Base-by-base conservation (phyloP, 2,113 vertebrate species). In the Macroglossus sobrinus region DNA sequence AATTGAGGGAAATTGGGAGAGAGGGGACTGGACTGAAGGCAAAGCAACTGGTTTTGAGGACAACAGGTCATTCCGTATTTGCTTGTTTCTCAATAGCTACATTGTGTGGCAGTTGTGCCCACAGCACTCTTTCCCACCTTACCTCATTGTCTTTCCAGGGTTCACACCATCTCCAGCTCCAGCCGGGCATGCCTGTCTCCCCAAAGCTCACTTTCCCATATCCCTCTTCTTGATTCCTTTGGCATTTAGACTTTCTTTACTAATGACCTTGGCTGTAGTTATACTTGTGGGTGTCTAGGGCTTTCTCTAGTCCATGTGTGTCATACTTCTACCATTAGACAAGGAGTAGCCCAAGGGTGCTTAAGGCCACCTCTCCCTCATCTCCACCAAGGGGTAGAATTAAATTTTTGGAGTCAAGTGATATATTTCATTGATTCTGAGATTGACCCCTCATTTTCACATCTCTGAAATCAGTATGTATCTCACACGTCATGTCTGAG, bases 181-280 rank as follows among this genome's bases (percentile, higher is more conserved):
- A 61, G 28, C 28, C 84, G 71, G 79, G 79, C 21, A 4, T 21
- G 50, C 59, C 26, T 21, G 43, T 79, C 47, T 86, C 69, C 35
- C 47, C 68, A 30, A 38, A 57, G 68, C 45, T 72, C 53, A 21
- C 40, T 30, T 43, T 74, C 76, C 14, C 21, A 4, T 0, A 2
- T 18, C 71, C 47, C 21, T 66, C 4, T n/a, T 19, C 45, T 82
- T 40, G 79, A 75, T 76, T 81, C 68, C 53, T 35, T 40, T 93
- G 84, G 90, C 95, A 64, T 95, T 94, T 82, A 14, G 30, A 4
- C 35, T 63, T n/a, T 90, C 59, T 84, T 90, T 92, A 26, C 80
- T 22, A 38, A 55, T 5, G 45, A 66, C 38, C 79, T 84, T 80
- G 85, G 22, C 84, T 71, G 0, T 72, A 50, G 22, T 53, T 82